Evolutionary conservation across 2,113 vertebrate genomes (phyloP).

Genomic region (Antechinus stuartii): DNA sequence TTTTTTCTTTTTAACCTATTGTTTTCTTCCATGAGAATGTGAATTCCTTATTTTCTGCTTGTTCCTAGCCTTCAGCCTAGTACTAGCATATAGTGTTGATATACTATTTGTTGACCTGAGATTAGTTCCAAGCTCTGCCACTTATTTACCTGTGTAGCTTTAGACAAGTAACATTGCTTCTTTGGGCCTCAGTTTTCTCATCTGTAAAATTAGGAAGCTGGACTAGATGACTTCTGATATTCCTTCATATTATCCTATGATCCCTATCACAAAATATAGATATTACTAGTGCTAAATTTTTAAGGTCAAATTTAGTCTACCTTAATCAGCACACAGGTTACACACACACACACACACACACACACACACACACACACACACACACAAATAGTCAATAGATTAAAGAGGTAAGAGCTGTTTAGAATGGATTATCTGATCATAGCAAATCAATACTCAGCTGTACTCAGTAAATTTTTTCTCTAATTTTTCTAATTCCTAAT

Average conservation of each 20-base stretch:
- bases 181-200: background rate
- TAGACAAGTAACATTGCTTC: background rate
- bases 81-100: background rate
- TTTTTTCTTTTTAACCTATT: too few relatives aligned
- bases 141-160: rapidly evolving
- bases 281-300: background rate
- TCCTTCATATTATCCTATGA: background rate
- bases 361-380: background rate
- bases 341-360: background rate
- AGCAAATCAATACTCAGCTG: background rate
- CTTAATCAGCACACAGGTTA: background rate
- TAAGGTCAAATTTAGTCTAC: background rate
- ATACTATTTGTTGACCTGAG: background rate
- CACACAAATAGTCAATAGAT: background rate
- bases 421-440: background rate
- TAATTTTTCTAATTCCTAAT: background rate
- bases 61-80: background rate
- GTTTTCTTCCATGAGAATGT: too few relatives aligned
- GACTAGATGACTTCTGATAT: background rate
- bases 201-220: background rate
- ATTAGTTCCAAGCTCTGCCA: background rate
- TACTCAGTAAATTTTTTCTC: background rate
- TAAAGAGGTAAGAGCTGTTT: background rate
- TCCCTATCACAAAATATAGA: background rate
- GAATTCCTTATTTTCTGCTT: background rate